Base-by-base conservation (phyloP, 37 sponge, comb jelly and placozoan species). In the Petrosia ficiformis region DNA sequence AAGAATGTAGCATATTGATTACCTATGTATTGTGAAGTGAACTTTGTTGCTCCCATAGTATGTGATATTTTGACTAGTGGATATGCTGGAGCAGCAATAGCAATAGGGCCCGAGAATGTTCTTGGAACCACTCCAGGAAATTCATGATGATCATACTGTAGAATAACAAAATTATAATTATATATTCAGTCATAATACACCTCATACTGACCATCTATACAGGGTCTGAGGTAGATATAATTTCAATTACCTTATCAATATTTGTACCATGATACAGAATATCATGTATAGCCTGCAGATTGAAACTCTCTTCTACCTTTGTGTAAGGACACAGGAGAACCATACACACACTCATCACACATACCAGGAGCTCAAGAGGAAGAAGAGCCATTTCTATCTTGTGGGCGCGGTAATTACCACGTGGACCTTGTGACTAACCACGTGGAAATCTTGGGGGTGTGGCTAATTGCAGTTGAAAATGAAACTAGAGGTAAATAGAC, bases 251-350 rank as follows among this genome's bases (percentile, higher is more conserved):
- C 69, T 93, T 75, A 42, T 80, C 71, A 5, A 98, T 52, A 54
- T 98, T 58, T 22, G 69, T 70, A 19, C 84, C 64, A 48, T 95
- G 92, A 80, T 90, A 95, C 36, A 98, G 89, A 38, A 98, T 35
- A 68, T 98, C 99, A 42, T 98, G 99, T 16, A 81, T 80, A 4
- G 99, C 99, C 78, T 98, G 99, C 22, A 90, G 70, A 77, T 98
- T 98, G 80, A 98, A 98, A 68, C 99, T 98, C 78, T 98, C 99
- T 73, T 98, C 99, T 25, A 98, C 99, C 68, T 98, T 96, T 16
- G 90, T 96, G 80, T 93, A 93, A 39, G 97, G 97, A 63, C 94
- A 93, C 0, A 96, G 68, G 78, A 93, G 75, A 25, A 78, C 1
- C 4, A 81, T 10, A 32, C 85, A 86, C 74, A 90, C 48, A 6